Evolutionary conservation across 2,113 vertebrate genomes (phyloP).

Genomic region (Catharus fuscescens): DNA sequence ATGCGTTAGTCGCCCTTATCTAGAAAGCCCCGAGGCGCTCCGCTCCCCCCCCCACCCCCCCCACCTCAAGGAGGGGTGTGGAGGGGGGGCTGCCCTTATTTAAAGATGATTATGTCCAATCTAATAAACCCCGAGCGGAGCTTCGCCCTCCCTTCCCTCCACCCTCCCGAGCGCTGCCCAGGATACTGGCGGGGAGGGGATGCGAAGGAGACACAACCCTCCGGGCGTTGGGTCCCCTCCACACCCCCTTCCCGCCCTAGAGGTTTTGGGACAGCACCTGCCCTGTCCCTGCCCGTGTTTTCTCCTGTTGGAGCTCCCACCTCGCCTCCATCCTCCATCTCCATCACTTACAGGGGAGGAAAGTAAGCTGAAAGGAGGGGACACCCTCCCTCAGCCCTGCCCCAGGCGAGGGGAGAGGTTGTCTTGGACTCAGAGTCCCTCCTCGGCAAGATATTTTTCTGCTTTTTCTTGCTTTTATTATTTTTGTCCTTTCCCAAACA

Average conservation of each 20-base stretch:
- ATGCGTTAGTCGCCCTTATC: conserved; percentile 39
- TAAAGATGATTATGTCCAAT: conserved; percentile 77
- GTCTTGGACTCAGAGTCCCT: conserved; percentile 1
- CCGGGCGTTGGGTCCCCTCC: not conserved
- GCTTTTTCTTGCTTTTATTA: not conserved
- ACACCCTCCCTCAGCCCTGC: not conserved
- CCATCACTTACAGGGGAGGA: not conserved
- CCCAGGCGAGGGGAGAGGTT: not conserved
- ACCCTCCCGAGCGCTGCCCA: conserved; percentile 38
- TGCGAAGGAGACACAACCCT: not conserved
- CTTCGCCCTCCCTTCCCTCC: conserved; percentile 70
- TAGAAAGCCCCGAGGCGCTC: conserved; percentile 34
- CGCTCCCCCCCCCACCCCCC: not conserved
- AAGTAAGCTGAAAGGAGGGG: not conserved
- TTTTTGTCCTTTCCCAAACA: not conserved
- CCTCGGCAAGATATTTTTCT: not conserved
- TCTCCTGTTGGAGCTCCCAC: conserved; percentile 62
- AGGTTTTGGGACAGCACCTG: conserved; percentile 26
- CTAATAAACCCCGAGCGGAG: conserved; percentile 72
- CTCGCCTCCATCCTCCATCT: conserved; percentile 32
- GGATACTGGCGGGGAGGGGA: conserved; percentile 25
- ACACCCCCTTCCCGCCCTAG: not conserved
- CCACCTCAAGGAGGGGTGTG: conserved; percentile 10
- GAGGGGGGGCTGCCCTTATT: conserved; percentile 57
- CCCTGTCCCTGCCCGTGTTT: conserved; percentile 31